phyloP scores from a whole-genome alignment of 1,140 invertebrate species.

The Ridgeia piscesae region DNA sequence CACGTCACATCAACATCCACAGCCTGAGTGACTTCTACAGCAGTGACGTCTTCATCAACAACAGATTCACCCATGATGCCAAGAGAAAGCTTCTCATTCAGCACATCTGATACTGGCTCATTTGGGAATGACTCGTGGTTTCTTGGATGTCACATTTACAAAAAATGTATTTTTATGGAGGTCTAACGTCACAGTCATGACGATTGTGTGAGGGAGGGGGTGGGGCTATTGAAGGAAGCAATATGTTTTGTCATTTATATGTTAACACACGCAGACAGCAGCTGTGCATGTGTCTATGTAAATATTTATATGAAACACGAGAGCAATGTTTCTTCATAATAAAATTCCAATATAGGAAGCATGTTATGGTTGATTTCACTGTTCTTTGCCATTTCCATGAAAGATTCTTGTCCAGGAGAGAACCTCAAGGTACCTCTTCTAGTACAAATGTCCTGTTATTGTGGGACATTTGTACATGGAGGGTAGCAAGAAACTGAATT shows the following conservation, averaged over 20 bases:
- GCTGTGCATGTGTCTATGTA: neutral
- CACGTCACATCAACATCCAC: conserved; percentile 87
- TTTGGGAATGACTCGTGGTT: neutral
- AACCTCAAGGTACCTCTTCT: too few relatives aligned
- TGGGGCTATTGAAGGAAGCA: neutral
- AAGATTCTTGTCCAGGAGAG: too few relatives aligned
- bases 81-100: conserved; percentile 28
- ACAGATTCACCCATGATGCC: conserved; percentile 84
- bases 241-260: neutral
- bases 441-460: too few relatives aligned
- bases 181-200: neutral
- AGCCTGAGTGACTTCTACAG: conserved; percentile 90
- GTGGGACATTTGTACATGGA: too few relatives aligned
- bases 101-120: conserved; percentile 19
- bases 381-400: too few relatives aligned
- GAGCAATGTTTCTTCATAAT: neutral
- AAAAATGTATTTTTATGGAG: neutral
- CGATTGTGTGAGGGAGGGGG: neutral
- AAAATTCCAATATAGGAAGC: neutral
- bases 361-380: too few relatives aligned
- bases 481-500: too few relatives aligned
- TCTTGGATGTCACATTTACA: neutral
- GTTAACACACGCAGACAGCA: neutral
- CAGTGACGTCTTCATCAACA: conserved; percentile 86
- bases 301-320: neutral